phyloP scores from a whole-genome alignment of 2,113 vertebrate species.

The Columbina picui region DNA sequence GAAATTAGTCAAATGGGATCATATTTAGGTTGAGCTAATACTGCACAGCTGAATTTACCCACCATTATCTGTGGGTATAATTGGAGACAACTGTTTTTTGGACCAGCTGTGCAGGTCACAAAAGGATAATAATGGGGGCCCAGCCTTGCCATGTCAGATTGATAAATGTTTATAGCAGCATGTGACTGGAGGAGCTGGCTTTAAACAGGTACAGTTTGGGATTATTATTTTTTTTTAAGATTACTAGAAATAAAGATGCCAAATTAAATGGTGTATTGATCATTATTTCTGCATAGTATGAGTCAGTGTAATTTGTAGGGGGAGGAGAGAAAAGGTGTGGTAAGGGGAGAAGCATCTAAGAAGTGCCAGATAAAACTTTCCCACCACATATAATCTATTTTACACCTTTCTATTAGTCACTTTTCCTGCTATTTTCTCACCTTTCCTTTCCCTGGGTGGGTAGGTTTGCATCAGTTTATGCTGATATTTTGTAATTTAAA shows the following conservation, averaged over 20 bases:
- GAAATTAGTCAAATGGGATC: constrained; percentile 87
- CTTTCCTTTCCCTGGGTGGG: constrained; percentile 45
- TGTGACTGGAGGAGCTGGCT: constrained; percentile 71
- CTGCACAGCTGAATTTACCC: constrained; percentile 80
- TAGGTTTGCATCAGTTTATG: background rate
- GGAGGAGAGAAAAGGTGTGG: constrained; percentile 27
- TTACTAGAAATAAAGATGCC: background rate
- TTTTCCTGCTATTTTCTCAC: constrained; percentile 54
- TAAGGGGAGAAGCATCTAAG: constrained; percentile 34
- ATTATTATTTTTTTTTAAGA: background rate
- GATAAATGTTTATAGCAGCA: constrained; percentile 81
- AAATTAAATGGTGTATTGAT: background rate
- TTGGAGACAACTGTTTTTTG: constrained; percentile 83
- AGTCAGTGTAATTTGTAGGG: background rate
- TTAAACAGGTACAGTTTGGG: constrained; percentile 82
- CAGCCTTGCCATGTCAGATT: constrained; percentile 74
- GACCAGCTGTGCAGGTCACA: constrained; percentile 79
- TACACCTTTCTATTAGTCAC: constrained; percentile 31
- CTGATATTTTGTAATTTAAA: constrained; percentile 37
- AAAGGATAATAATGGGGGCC: constrained; percentile 77
- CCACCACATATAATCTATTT: background rate
- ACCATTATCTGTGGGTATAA: constrained; percentile 83
- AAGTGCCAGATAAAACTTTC: constrained; percentile 60
- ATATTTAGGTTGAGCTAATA: constrained; percentile 86
- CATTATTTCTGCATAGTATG: background rate